Conservation (phyloP, 2,888 invertebrate genomes). For the Unio pictorum region DNA sequence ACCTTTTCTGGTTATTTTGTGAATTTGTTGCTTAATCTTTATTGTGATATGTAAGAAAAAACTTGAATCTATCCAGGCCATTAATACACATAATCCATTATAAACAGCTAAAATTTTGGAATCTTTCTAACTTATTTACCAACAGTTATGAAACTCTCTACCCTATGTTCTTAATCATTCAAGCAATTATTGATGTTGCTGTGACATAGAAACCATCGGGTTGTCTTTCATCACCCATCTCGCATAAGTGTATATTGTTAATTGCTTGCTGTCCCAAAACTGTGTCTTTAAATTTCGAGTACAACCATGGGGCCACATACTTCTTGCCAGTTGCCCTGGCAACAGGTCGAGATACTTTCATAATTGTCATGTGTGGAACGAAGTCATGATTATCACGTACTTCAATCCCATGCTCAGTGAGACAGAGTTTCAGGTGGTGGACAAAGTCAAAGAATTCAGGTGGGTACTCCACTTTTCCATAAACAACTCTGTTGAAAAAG, state of each 20-base stretch:
- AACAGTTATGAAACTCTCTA: no score
- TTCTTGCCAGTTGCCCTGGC: slow-evolving; percentile 60
- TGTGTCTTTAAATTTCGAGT: slow-evolving; percentile 58
- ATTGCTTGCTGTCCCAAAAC: slow-evolving; percentile 67
- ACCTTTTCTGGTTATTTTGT: no score
- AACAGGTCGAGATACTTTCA: slow-evolving; percentile 69
- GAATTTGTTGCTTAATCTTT: no score
- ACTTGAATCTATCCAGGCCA: no score
- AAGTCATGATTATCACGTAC: slow-evolving; percentile 70
- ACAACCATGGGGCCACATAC: slow-evolving; percentile 65
- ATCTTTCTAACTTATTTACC: no score
- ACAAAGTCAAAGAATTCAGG: slow-evolving; percentile 62
- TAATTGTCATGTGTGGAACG: slow-evolving; percentile 72
- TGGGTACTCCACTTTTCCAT: slow-evolving; percentile 64
- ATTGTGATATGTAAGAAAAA: no score
- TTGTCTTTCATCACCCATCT: slow-evolving; percentile 51
- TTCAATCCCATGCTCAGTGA: slow-evolving; percentile 61
- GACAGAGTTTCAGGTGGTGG: slow-evolving; percentile 57
- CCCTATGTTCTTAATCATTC: no score
- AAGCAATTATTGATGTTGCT: slow-evolving; percentile 13
- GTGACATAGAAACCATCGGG: slow-evolving; percentile 70
- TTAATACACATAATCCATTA: no score
- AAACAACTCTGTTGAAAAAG: slow-evolving; percentile 71
- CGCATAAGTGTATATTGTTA: slow-evolving; percentile 49
- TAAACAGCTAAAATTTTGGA: no score